Percentiles rank a stretch among this genome's conserved stretches.
Evolutionary conservation across 2,888 invertebrate species (phyloP).

Genomic region (Orthonevra nobilis): DNA sequence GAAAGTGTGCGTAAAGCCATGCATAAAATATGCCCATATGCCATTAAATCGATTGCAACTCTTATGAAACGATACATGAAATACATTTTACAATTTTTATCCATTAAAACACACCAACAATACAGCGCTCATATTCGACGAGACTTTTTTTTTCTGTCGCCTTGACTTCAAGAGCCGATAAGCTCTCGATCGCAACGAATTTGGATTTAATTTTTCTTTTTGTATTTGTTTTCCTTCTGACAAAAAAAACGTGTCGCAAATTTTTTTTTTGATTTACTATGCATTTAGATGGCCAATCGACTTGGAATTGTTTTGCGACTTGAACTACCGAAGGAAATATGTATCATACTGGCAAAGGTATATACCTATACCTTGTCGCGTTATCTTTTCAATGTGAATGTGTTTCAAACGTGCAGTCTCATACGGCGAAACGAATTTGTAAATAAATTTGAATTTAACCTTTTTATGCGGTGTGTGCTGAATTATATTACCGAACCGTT

Average conservation of each 20-base stretch:
- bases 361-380: slow-evolving; percentile 18
- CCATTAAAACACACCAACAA: no score
- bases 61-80: no score
- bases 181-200: slow-evolving; percentile 12
- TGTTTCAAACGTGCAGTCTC: slow-evolving; percentile 55
- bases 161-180: slow-evolving; percentile 23
- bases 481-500: slow-evolving; percentile 64
- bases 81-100: no score
- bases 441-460: slow-evolving; percentile 62
- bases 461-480: slow-evolving; percentile 55
- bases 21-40: no score
- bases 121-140: slow-evolving; percentile 1
- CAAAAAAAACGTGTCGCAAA: slow-evolving; percentile 38
- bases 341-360: neutral
- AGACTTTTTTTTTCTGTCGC: slow-evolving; percentile 9
- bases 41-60: no score
- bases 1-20: no score
- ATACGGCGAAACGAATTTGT: slow-evolving; percentile 48
- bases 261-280: slow-evolving; percentile 50
- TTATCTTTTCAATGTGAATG: slow-evolving; percentile 56
- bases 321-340: slow-evolving; percentile 8
- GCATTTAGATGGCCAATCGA: slow-evolving; percentile 60
- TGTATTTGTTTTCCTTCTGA: no score
- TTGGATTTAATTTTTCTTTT: slow-evolving; percentile 2
- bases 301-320: no score